Evolutionary conservation across 2,113 vertebrate species (phyloP), one percentile per base, ranked within the genome.

Genomic region (Archilochus colubris): DNA sequence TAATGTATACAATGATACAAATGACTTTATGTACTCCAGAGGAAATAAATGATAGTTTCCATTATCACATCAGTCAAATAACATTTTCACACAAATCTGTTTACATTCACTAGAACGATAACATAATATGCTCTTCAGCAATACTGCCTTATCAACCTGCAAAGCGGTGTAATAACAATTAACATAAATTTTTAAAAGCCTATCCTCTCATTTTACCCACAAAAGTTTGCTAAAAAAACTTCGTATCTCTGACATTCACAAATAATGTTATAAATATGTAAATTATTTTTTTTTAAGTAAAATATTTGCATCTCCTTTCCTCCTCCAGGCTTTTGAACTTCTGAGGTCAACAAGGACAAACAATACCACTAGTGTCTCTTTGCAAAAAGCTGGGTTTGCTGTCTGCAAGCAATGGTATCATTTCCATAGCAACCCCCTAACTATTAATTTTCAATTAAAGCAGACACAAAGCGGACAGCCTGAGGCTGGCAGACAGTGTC

Each of bases 341-440:
- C 98, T 98, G 99, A 99, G 99, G 99, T 99, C 99, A 99, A 99
- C 98, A 98, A 98, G 99, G 99, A 99, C 99, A 98, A 99, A 99
- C 98, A 98, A 98, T 99, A 99, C 99, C 99, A 99, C 98, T 98
- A 99, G 99, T 98, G 97, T 98, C 98, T 99, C 98, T 99, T 98
- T 98, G 98, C 98, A 98, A 98, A 98, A 98, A 98, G 98, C 97
- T 97, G 97, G 98, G 98, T 98, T 98, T 98, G 98, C 98, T 98
- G 97, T 98, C 98, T 98, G 98, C 97, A 97, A 97, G 98, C 97
- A 97, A 98, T 98, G 97, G 98, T 98, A 98, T 98, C 97, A 98
- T 99, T 99, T 99, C 98, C 98, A 99, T 98, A 98, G 98, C 98
- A 98, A 98, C 98, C 98, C 97, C 97, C 98, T 98, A 98, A 99